Base-by-base conservation (phyloP, 2,888 invertebrate species). In the Schrankia costaestrigalis region DNA sequence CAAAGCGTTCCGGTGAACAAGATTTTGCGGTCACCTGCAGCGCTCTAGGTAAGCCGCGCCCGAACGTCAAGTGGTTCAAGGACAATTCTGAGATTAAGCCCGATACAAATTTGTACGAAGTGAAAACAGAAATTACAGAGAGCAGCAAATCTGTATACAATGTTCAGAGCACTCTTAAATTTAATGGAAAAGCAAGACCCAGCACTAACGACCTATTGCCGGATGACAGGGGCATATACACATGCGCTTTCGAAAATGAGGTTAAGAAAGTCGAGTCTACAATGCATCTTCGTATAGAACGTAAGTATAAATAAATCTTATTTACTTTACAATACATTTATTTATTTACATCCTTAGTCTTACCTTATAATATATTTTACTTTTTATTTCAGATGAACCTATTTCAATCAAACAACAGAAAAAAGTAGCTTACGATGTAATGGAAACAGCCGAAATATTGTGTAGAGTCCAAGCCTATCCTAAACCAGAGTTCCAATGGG, bases 401-500 rank as follows among this genome's bases (percentile, higher is more conserved):
- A 95, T 97, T 54, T 91, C 94, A 14, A 89, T 96, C 19, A 94
- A 94, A 70, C 93, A 94, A 62, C 94, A 95, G 74, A 93, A 93
- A 63, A 95, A 95, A 81, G 97, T 97, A 0, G 97, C 97, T 0
- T 96, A 93, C 66, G 96, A 96, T 69, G 78, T 94, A 3, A 90
- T 92, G 40, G 96, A 97, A 77, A 93, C 93, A 0, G 97, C 97
- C 0, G 94, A 95, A 73, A 94, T 97, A 12, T 90, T 93, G 0
- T 97, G 97, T 76, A 92, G 93, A 65, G 96, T 97, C 8, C 95
- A 96, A 68, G 96, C 97, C 0, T 97, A 95, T 77, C 97, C 97
- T 0, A 94, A 95, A 62, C 97, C 97, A 0, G 95, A 95, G 68
- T 96, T 97, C 78, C 95, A 96, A 63, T 97, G 97, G 97, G 94